A percentile compares a stretch with the other conserved stretches of the same genome.
Evolutionary conservation across 2,113 vertebrate genomes (phyloP).

Genomic region (Leptosomus discolor): DNA sequence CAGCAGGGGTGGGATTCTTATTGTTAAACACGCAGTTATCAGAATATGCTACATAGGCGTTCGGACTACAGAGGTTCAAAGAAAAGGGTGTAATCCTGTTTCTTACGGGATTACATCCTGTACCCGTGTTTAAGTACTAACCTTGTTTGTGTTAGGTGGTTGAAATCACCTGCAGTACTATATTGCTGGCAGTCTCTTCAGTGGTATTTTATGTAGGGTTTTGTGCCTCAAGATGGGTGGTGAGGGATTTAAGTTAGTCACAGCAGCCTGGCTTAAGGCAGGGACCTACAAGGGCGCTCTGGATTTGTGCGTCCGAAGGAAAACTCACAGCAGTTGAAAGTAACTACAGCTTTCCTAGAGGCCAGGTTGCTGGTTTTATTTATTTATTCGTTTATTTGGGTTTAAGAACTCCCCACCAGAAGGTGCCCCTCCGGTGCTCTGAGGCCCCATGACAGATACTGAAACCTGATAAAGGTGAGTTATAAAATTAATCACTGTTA

Average conservation of each 20-base stretch:
- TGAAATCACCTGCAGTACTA: not conserved
- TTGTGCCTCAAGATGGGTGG: not conserved
- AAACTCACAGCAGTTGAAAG: not conserved
- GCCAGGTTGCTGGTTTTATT: not conserved
- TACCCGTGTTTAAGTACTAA: not conserved
- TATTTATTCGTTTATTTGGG: not conserved
- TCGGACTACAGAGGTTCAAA: not conserved
- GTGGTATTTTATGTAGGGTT: not conserved
- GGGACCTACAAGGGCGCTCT: not conserved
- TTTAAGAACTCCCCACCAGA: not conserved
- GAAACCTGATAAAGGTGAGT: not conserved
- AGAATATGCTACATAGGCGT: not conserved
- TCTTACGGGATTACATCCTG: too few species aligned
- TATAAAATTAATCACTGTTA: not conserved
- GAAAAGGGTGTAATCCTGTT: not conserved
- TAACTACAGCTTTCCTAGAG: not conserved
- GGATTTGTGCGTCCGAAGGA: not conserved
- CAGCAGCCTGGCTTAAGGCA: not conserved
- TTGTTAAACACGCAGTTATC: not conserved
- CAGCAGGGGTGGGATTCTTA: not conserved
- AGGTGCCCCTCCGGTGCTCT: not conserved
- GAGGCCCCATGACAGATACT: not conserved
- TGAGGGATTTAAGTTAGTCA: not conserved
- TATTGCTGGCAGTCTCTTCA: not conserved
- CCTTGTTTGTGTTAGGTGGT: not conserved